These are phyloP conservation scores for Rhinatrema bivittatum DNA, from an alignment of 2,797 vertebrate genomes.

Conservation along the genomic window DNA sequence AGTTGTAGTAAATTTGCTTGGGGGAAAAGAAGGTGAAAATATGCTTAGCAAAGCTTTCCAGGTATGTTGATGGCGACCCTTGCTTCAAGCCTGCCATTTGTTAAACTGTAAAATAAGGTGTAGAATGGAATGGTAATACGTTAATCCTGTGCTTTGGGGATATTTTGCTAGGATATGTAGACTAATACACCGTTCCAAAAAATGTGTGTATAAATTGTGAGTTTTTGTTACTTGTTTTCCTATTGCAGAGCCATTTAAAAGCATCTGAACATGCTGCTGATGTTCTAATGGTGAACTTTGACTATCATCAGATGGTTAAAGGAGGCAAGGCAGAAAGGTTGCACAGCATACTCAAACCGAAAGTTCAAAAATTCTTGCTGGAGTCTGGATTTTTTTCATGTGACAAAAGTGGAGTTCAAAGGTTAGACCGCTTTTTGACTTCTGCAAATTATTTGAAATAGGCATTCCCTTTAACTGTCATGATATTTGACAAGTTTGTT, in stretches of 20 bases:
- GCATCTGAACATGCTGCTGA: slow-evolving; percentile 80
- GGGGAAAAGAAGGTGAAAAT: slow-evolving; percentile 94
- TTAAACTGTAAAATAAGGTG: too few relatives aligned
- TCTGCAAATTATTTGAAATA: slow-evolving; percentile 5
- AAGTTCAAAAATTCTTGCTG: slow-evolving; percentile 76
- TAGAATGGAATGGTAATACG: too few relatives aligned
- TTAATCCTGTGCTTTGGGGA: too few relatives aligned
- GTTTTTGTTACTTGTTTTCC: slow-evolving; percentile 3
- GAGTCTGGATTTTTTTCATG: slow-evolving; percentile 92
- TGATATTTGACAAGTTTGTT: background rate
- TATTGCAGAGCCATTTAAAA: slow-evolving; percentile 85
- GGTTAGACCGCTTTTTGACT: slow-evolving; percentile 50
- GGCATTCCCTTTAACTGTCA: background rate
- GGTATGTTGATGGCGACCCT: slow-evolving; percentile 69
- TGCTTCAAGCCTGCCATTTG: too few relatives aligned
- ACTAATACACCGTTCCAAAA: too few relatives aligned
- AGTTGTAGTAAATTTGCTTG: slow-evolving; percentile 91
- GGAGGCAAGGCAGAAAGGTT: slow-evolving; percentile 93
- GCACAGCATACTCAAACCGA: slow-evolving; percentile 78
- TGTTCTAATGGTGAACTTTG: slow-evolving; percentile 93
- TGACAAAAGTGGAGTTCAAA: slow-evolving; percentile 75
- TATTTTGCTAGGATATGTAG: too few relatives aligned
- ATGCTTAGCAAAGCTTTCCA: slow-evolving; percentile 98
- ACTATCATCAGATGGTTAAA: slow-evolving; percentile 96
- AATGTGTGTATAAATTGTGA: too few relatives aligned